phyloP scores from a whole-genome alignment of 2,888 invertebrate species.

The Lasioglossum pauxillum region DNA sequence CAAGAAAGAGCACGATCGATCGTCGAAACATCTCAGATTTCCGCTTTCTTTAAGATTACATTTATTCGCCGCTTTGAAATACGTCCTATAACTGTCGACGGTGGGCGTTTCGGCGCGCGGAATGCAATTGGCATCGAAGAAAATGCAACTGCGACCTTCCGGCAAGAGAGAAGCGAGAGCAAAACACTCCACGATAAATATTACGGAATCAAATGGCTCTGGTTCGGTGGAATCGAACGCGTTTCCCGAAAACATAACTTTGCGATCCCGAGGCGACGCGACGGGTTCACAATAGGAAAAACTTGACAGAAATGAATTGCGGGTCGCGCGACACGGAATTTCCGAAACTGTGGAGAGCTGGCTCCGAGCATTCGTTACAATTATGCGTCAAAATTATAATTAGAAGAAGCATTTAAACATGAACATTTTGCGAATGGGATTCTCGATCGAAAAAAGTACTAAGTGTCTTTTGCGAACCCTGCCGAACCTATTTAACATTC shows the following conservation, averaged over 20 bases:
- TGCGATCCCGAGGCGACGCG: not conserved
- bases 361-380: not conserved
- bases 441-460: too few relatives aligned
- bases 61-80: not conserved
- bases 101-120: constrained; percentile 14
- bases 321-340: not conserved
- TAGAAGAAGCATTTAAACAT: too few relatives aligned
- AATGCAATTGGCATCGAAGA: constrained; percentile 16
- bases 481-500: too few relatives aligned
- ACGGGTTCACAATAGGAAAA: not conserved
- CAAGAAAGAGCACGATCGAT: constrained; percentile 14
- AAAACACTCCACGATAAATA: not conserved
- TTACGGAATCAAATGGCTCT: not conserved
- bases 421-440: too few relatives aligned
- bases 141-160: not conserved
- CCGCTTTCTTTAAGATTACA: constrained; percentile 12
- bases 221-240: not conserved
- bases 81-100: constrained; percentile 1
- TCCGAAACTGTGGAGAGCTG: not conserved
- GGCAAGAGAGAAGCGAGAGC: not conserved
- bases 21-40: constrained; percentile 24
- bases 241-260: constrained; percentile 3
- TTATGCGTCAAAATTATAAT: not conserved
- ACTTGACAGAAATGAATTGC: not conserved
- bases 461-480: too few relatives aligned